These are phyloP conservation scores for Melanotaenia duboulayi DNA, from an alignment of 2,113 vertebrate species.

Conservation along the genomic window DNA sequence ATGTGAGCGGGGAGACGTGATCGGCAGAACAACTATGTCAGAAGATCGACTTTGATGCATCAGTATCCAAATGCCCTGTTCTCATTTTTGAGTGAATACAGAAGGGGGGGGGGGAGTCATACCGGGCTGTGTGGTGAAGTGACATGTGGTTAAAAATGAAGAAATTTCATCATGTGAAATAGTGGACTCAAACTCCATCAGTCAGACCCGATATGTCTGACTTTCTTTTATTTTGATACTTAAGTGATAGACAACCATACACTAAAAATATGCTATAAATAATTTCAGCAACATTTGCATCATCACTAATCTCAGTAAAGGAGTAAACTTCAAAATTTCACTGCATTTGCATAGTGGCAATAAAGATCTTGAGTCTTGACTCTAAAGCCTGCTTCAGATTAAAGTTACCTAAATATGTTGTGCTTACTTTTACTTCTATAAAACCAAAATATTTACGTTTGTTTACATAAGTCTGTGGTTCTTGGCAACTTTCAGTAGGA, in stretches of 20 bases:
- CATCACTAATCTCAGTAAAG: conserved; percentile 3
- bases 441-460: not conserved
- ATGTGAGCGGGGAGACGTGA: conserved; percentile 42
- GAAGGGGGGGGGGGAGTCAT: conserved; percentile 30
- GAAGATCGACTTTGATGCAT: conserved; percentile 36
- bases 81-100: conserved; percentile 55
- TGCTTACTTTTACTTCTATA: not conserved
- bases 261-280: not conserved
- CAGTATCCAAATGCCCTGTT: conserved; percentile 51
- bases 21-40: conserved; percentile 55
- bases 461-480: conserved; percentile 25
- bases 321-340: no score
- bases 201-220: conserved; percentile 36
- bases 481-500: conserved; percentile 55
- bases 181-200: conserved; percentile 34
- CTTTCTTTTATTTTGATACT: conserved; percentile 11
- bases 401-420: not conserved
- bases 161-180: conserved; percentile 47
- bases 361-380: no score
- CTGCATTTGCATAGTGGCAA: no score
- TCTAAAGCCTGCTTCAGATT: not conserved
- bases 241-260: conserved; percentile 26
- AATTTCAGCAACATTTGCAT: conserved; percentile 2
- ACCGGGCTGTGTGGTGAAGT: not conserved
- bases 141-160: conserved; percentile 46